Percentiles rank a stretch among this genome's conserved stretches.
phyloP scores from a whole-genome alignment of 2,797 vertebrate species.

The Poecilia picta region DNA sequence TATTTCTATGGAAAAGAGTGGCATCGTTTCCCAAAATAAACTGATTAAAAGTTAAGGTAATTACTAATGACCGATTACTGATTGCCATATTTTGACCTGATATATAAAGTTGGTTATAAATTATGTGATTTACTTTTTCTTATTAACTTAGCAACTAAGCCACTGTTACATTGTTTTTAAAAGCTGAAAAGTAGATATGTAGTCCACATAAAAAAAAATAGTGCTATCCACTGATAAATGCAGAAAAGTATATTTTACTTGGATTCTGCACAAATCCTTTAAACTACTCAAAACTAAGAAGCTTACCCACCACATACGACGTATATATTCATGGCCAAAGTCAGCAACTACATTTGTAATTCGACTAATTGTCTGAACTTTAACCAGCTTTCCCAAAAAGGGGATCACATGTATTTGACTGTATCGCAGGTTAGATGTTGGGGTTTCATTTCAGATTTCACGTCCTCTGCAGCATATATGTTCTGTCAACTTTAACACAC shows the following conservation, averaged over 20 bases:
- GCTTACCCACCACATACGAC: too few species aligned
- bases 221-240: not conserved
- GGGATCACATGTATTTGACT: not conserved
- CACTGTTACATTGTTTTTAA: not conserved
- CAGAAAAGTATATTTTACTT: not conserved
- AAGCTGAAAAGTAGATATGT: not conserved
- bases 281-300: not conserved
- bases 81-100: not conserved
- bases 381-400: not conserved
- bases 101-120: not conserved
- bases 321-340: not conserved
- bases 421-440: not conserved
- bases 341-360: not conserved
- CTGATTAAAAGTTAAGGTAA: not conserved
- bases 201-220: not conserved
- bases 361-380: not conserved
- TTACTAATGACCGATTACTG: not conserved
- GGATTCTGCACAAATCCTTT: not conserved
- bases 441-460: not conserved
- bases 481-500: not conserved
- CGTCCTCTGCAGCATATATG: not conserved
- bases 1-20: not conserved
- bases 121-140: not conserved
- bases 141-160: too few species aligned
- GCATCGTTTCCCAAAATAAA: not conserved